Base-by-base conservation (phyloP, 1,140 invertebrate genomes). In the Cydia amplana region DNA sequence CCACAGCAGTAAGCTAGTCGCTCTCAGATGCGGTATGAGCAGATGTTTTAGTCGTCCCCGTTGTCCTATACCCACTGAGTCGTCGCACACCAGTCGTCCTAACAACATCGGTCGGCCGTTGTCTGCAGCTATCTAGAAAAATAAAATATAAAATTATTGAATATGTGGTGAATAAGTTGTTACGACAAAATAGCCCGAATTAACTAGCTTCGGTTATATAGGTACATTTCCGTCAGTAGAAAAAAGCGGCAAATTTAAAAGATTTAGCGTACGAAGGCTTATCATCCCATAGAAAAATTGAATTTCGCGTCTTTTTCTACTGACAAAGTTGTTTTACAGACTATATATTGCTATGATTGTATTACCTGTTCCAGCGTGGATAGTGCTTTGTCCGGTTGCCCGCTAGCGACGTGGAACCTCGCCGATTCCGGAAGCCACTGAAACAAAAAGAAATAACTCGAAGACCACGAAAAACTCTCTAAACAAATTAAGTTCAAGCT, bases 351-450 rank as follows among this genome's bases (percentile, higher is more conserved):
- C 32, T 32, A 32, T 32, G 32, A 4, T 0, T 32, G 6, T 60
- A 6, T 75, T 86, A 98, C 96, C 91, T 96, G 94, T 93, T 98
- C 95, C 46, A 99, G 92, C 12, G 97, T 98, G 70, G 94, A 94
- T 60, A 98, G 89, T 7, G 98, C 98, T 93, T 97, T 96, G 55
- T 99, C 97, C 32, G 95, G 95, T 82, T 97, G 95, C 6, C 98
- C 98, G 83, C 95, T 95, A 3, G 97, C 95, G 28, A 98, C 96
- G 84, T 98, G 95, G 93, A 95, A 99, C 67, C 97, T 94, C 6
- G 97, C 97, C 85, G 98, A 99, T 93, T 99, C 98, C 63, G 98
- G 98, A 67, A 99, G 91, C 97, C 97, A 98, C 97, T 98, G 87
- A 75, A 93, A 93, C 18, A 46, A 75, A 63, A 77, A 23, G 10